Conservation (phyloP, 2,888 invertebrate genomes). For the Coenonympha arcania region DNA sequence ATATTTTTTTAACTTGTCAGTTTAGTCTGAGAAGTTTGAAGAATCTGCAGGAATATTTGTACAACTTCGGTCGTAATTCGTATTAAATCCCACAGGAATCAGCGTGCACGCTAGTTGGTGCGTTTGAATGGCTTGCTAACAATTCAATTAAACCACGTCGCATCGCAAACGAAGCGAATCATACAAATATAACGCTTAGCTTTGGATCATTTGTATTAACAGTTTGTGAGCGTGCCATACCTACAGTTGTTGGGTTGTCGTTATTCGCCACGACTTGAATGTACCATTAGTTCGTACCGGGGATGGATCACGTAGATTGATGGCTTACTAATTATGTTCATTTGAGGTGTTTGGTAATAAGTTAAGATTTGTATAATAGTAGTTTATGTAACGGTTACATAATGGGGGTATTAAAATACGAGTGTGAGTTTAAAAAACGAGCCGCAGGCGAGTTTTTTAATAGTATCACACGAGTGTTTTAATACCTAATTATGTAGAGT, state of each 20-base stretch:
- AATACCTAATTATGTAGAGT: too few relatives aligned
- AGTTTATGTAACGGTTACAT: too few relatives aligned
- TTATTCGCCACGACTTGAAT: neutral
- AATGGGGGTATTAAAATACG: too few relatives aligned
- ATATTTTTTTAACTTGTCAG: too few relatives aligned
- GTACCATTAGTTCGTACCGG: slow-evolving; percentile 10
- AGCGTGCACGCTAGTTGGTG: neutral
- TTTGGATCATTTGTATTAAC: slow-evolving; percentile 49
- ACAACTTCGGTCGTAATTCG: too few relatives aligned
- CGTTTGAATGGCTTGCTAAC: neutral
- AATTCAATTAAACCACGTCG: neutral
- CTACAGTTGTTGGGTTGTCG: slow-evolving; percentile 31
- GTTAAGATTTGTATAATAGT: neutral
- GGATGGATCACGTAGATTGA: slow-evolving; percentile 7
- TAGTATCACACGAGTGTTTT: too few relatives aligned
- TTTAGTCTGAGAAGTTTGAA: too few relatives aligned
- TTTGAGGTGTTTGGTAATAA: slow-evolving; percentile 1
- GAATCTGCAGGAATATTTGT: too few relatives aligned
- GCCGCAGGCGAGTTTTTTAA: too few relatives aligned
- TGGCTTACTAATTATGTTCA: slow-evolving; percentile 17
- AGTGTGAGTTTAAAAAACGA: too few relatives aligned
- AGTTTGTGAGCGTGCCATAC: slow-evolving; percentile 64
- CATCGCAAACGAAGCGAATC: neutral
- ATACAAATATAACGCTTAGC: slow-evolving; percentile 14
- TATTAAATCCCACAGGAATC: slow-evolving; percentile 3